Base-by-base conservation (phyloP, 2,888 invertebrate species). In the Synanthedon tipuliformis region DNA sequence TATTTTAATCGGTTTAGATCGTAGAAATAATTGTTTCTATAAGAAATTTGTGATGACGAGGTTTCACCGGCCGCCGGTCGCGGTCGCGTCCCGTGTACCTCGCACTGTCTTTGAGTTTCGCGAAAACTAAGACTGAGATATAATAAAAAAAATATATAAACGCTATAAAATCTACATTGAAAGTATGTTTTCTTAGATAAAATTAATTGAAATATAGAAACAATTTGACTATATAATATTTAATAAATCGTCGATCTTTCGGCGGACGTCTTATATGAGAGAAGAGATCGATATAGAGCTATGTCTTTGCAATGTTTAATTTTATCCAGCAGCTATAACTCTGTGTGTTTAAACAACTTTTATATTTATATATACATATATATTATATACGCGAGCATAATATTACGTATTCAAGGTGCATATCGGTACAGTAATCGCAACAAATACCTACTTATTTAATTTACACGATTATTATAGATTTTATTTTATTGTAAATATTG, bases 291-390 rank as follows among this genome's bases (percentile, higher is more conserved):
- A 10, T 34, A 34, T 34, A 34, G 10, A 34, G 34, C 34, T 34
- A 34, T 34, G 34, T 34, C 34, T 34, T 34, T 34, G 34, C 34
- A 34, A 78, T 71, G 66, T 75, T 76, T 80, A 69, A 80, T 81
- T 83, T 74, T 84, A 79, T 81, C 80, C 84, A 77, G 79, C 83
- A 73, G 81, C 83, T 81, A 76, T 69, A 8, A 64, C 78, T n/a
- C n/a, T 83, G 82, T 85, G 82, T 85, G 78, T 85, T 86, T 86
- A 86, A 86, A 87, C 86, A 86, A 87, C 86, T 87, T 87, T 86
- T 86, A 86, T 86, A 86, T 87, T 85, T 73, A 73, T 83, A 23
- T 23, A 23, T 23, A 23, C 23, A 23, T 4, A 18, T 18, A 18
- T 23, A 23, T n/a, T 23, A 23, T 23, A 23, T 23, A 23, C 23